Evolutionary conservation across 2,797 vertebrate genomes (phyloP).

Genomic region (Anguilla anguilla): DNA sequence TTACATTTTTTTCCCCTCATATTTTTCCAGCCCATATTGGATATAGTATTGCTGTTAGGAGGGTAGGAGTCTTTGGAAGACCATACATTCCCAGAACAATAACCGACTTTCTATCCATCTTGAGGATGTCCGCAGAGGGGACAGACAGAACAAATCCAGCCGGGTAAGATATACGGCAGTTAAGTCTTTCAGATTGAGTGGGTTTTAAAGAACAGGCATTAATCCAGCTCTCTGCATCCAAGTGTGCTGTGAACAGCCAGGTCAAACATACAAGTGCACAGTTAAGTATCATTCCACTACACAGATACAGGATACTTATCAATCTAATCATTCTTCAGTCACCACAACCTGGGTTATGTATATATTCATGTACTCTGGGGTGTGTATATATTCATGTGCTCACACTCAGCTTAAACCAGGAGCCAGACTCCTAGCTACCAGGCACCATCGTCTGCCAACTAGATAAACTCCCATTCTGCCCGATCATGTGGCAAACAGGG

Average conservation of each 20-base stretch:
- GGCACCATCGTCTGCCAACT: not conserved
- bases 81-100: not conserved
- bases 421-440: not conserved
- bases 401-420: no score
- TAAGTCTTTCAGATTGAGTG: not conserved
- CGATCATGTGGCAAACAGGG: not conserved
- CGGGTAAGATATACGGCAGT: not conserved
- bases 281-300: not conserved
- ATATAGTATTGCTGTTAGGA: not conserved
- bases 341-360: not conserved
- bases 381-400: not conserved
- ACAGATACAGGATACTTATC: not conserved
- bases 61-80: not conserved
- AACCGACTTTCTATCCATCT: not conserved
- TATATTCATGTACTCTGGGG: slow-evolving; percentile 2
- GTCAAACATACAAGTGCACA: not conserved
- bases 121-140: not conserved
- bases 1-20: not conserved
- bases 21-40: not conserved
- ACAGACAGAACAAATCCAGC: not conserved
- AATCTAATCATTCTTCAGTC: not conserved
- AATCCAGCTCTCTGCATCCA: not conserved
- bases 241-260: not conserved
- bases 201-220: not conserved
- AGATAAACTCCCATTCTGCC: not conserved